phyloP scores from a whole-genome alignment of 1,140 invertebrate species.

The Ruditapes philippinarum region DNA sequence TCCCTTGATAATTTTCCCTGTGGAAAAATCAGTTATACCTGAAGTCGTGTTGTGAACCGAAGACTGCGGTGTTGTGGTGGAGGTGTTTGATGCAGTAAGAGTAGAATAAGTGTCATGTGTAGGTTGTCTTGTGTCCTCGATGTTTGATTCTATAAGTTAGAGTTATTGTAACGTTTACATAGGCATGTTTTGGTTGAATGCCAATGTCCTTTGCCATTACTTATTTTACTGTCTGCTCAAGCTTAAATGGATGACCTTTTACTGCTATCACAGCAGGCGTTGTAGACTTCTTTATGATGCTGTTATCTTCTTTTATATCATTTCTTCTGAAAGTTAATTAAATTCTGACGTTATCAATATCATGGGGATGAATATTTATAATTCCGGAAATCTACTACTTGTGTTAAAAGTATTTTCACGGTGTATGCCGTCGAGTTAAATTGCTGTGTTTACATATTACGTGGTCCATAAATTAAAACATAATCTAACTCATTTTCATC shows the following conservation, averaged over 20 bases:
- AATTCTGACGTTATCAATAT: conserved; percentile 24
- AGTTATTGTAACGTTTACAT: neutral
- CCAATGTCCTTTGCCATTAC: conserved; percentile 7
- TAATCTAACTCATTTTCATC: neutral
- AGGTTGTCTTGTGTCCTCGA: neutral
- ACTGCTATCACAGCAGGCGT: neutral
- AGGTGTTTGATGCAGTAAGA: neutral
- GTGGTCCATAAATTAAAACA: neutral
- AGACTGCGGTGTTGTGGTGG: neutral
- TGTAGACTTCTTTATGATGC: neutral
- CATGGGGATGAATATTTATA: neutral
- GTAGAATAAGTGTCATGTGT: neutral
- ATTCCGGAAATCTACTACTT: neutral
- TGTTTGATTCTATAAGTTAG: neutral
- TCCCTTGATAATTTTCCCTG: too few relatives aligned
- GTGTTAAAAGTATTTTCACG: neutral
- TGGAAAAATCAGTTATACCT: too few relatives aligned
- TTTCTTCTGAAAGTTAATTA: neutral
- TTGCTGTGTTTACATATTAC: conserved; percentile 31
- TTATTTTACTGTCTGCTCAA: neutral
- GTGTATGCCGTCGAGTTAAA: neutral
- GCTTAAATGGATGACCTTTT: neutral
- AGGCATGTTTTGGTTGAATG: neutral
- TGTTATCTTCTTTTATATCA: neutral
- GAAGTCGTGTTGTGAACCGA: too few relatives aligned